Evolutionary conservation across 2,113 vertebrate genomes (phyloP).

Genomic region (Mandrillus leucophaeus): DNA sequence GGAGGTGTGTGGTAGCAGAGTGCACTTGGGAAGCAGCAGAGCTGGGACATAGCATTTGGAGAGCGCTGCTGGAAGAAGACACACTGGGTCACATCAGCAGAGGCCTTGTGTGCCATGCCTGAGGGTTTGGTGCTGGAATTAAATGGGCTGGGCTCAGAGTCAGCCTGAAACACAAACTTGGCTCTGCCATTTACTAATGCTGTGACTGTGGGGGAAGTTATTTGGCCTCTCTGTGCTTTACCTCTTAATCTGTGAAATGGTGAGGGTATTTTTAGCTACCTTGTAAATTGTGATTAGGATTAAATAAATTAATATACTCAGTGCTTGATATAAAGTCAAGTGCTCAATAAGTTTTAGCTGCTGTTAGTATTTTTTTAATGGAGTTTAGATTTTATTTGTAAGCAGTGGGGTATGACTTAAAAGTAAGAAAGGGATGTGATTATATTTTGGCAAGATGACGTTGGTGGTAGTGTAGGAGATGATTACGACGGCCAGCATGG

Average conservation of each 20-base stretch:
- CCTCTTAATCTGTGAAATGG: background rate
- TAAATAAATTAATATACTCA: background rate
- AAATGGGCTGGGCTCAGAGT: background rate
- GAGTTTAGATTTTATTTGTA: background rate
- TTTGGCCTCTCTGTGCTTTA: background rate
- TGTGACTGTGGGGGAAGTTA: background rate
- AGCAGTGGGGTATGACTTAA: background rate
- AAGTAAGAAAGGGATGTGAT: background rate
- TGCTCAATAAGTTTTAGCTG: background rate
- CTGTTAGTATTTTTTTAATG: background rate
- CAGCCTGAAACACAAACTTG: background rate
- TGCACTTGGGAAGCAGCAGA: background rate
- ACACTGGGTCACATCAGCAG: background rate
- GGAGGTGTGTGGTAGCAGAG: background rate
- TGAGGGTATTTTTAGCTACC: background rate
- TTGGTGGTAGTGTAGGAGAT: background rate
- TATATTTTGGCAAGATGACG: background rate
- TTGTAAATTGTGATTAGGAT: background rate
- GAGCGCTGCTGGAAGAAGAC: background rate
- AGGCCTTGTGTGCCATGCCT: background rate
- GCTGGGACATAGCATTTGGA: background rate
- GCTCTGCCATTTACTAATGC: background rate
- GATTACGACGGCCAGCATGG: background rate
- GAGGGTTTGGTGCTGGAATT: background rate
- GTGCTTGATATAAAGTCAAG: background rate